Base-by-base conservation (phyloP, 1,140 invertebrate genomes). In the Dreissena polymorpha region DNA sequence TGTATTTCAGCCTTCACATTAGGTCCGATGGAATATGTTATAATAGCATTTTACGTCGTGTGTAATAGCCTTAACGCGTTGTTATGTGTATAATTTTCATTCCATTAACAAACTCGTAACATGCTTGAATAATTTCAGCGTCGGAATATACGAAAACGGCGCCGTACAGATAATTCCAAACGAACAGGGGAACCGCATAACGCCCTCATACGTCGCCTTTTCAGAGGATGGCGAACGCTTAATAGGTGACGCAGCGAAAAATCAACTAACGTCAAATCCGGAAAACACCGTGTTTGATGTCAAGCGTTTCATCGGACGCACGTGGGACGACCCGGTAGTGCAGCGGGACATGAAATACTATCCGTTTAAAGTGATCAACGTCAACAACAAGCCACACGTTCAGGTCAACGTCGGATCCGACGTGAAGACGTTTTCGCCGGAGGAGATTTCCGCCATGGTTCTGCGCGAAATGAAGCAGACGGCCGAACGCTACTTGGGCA, bases 81-180 rank as follows among this genome's bases (percentile, higher is more conserved):
- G 39, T 39, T 39, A 39, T 39, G 39, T 5, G 39, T 39, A 39
- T 2, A 5, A 8, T 2, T 39, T 39, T 39, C 3, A 39, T 39
- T 39, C 39, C 39, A 2, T 5, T 39, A 5, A 39, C 39, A 39
- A 5, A 39, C 39, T 39, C 8, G 2, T 39, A 39, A 39, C 39
- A 39, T 39, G 39, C 8, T 2, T 5, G 39, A 39, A 2, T 5
- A 39, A 25, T 88, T 94, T 83, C 92, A 99, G 98, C 95, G 98
- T 99, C 89, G 98, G 98, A 88, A 97, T 99, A 10, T 99, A 98
- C 93, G 98, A 98, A 92, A 98, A 99, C 94, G 98, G 98, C 65
- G 95, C 97, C 82, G 98, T 99, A n/a, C 98, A 99, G 95, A 99
- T 99, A 85, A 99, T 99, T 88, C 97, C 98, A 76, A 99, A 99